A percentile compares a stretch with the other conserved stretches of the same genome.
Evolutionary conservation across 2,888 invertebrate species (phyloP).

Genomic region (Heteropelma amictum): DNA sequence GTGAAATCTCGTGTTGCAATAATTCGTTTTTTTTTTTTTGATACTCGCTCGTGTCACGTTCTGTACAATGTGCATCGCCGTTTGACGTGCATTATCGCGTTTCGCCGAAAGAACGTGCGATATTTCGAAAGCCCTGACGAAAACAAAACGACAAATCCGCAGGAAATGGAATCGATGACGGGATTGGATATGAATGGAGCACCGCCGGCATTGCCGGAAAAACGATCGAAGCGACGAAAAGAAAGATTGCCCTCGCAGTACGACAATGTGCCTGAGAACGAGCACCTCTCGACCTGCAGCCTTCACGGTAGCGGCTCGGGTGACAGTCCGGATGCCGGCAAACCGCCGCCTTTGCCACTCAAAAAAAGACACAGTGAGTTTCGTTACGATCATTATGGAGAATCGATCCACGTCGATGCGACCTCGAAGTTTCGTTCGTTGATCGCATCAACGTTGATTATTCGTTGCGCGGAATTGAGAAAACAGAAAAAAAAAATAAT

Average conservation of each 20-base stretch:
- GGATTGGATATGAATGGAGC: constrained; percentile 63
- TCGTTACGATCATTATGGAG: constrained; percentile 50
- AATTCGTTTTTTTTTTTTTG: too few relatives aligned
- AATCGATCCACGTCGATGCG: constrained; percentile 18
- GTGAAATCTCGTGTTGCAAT: too few relatives aligned
- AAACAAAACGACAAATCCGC: constrained; percentile 64
- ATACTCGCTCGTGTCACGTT: too few relatives aligned
- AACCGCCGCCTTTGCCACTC: constrained; percentile 93
- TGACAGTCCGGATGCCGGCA: constrained; percentile 80
- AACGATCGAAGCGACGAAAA: constrained; percentile 79
- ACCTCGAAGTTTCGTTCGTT: constrained; percentile 2
- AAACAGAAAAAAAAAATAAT: not conserved
- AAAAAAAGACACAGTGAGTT: constrained; percentile 98
- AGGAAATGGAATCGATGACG: constrained; percentile 71
- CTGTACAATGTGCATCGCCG: too few relatives aligned
- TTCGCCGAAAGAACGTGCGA: too few relatives aligned
- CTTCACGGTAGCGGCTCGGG: constrained; percentile 73
- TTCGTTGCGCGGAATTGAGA: constrained; percentile 17
- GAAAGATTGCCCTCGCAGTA: constrained; percentile 84
- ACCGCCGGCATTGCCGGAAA: constrained; percentile 84
- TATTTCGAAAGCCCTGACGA: constrained; percentile 63
- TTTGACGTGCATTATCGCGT: too few relatives aligned
- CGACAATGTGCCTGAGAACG: constrained; percentile 83
- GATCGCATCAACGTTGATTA: constrained; percentile 22
- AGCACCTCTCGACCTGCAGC: constrained; percentile 77